phyloP scores from a whole-genome alignment of 2,888 invertebrate species.

The Hecatera dysodea region DNA sequence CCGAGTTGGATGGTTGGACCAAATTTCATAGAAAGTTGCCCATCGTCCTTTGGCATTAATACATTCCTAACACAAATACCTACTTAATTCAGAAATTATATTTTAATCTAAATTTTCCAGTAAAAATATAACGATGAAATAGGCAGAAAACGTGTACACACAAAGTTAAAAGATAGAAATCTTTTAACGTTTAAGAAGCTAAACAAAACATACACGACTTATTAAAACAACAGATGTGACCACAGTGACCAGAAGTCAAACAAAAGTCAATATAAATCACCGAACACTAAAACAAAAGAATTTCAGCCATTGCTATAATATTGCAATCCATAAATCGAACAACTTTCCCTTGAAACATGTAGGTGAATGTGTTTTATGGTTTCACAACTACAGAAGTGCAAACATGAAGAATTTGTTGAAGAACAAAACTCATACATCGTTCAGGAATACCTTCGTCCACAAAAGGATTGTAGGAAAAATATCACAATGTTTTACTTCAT shows the following conservation, averaged over 20 bases:
- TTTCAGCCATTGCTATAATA: constrained; percentile 17
- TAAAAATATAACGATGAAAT: too few species aligned
- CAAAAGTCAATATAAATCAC: constrained; percentile 25
- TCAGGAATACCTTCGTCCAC: not conserved
- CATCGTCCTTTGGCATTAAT: too few species aligned
- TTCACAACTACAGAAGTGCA: constrained; percentile 34
- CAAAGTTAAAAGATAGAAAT: too few species aligned
- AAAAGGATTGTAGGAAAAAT: constrained; percentile 10
- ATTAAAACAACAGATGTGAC: not conserved
- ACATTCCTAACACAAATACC: too few species aligned
- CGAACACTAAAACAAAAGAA: constrained; percentile 29
- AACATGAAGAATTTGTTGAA: constrained; percentile 47
- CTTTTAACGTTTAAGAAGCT: too few species aligned
- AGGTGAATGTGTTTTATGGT: constrained; percentile 39
- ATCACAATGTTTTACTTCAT: constrained; percentile 11
- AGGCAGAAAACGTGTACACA: too few species aligned
- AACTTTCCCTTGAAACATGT: constrained; percentile 37
- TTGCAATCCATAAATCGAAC: constrained; percentile 55
- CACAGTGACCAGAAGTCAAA: not conserved
- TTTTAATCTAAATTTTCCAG: too few species aligned
- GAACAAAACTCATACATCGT: constrained; percentile 20
- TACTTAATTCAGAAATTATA: too few species aligned
- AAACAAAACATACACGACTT: not conserved
- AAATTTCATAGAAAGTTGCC: too few species aligned
- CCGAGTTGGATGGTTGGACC: too few species aligned